Base-by-base conservation (phyloP, 2,113 vertebrate genomes). In the Oxyruncus cristatus region DNA sequence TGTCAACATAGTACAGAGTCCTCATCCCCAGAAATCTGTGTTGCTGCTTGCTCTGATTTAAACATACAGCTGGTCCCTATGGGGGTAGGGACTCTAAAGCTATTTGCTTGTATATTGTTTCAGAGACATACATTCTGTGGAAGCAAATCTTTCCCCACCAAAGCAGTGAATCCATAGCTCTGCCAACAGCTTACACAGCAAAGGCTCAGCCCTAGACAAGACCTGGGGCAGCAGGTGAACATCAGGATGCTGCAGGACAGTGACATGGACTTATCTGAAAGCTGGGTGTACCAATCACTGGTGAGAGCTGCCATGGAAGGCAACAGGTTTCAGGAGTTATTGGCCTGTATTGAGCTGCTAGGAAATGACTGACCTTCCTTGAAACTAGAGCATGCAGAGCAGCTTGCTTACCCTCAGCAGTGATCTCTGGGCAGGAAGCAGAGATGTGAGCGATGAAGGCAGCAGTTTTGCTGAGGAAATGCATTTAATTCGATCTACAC, bases 391-490 rank as follows among this genome's bases (percentile, higher is more conserved):
- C 30, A 78, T 61, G 41, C 68, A 94, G 73, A 68, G 35, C 59
- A 93, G 82, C 33, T 75, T 80, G 88, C 68, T 80, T 83, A 67
- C 88, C 58, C 85, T 88, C 88, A 24, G 42, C 79, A 75, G 63
- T 16, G 68, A 61, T 93, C 77, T 81, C 73, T 39, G 61, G 35
- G 79, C 93, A 92, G 95, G 95, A 95, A 95, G 74, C 76, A 86
- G 37, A 56, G 92, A 49, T 2, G 8, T 73, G 96, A 93, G 68
- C 0, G 4, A 88, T 91, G 91, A 80, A 86, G 80, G 92, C 76
- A 87, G 80, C 49, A 89, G 49, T 80, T 96, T 94, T 95, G 95
- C 92, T 87, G 91, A 96, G 93, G 88, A 97, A 87, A 94, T 85
- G 93, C 92, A 85, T 93, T 96, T 91, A 71, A 95, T 97, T 93